A percentile compares a stretch with the other conserved stretches of the same genome.
These are phyloP conservation scores for Pandemis corylana DNA, from an alignment of 2,888 invertebrate genomes.

Conservation along the genomic window DNA sequence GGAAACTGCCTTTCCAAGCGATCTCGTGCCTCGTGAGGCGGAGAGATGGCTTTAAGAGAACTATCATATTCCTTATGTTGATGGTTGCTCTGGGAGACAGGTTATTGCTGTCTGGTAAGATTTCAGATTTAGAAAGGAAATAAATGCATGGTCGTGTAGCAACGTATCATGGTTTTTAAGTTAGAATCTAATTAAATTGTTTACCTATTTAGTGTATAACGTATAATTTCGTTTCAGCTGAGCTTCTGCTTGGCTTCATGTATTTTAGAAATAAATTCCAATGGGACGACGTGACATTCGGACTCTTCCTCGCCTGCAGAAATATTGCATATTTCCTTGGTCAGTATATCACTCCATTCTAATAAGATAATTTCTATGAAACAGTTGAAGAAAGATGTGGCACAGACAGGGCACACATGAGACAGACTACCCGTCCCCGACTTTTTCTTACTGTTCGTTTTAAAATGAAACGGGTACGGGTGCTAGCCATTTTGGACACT, in stretches of 20 bases:
- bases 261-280: conserved; percentile 77
- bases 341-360: conserved; percentile 44
- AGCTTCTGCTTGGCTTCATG: conserved; percentile 76
- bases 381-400: no score
- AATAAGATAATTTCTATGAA: no score
- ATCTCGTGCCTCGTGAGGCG: conserved; percentile 85
- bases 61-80: conserved; percentile 87
- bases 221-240: conserved; percentile 61
- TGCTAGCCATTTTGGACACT: no score
- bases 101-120: conserved; percentile 71
- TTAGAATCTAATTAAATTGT: neutral
- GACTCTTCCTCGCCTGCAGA: conserved; percentile 75
- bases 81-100: conserved; percentile 82
- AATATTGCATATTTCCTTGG: conserved; percentile 77
- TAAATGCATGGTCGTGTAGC: no score
- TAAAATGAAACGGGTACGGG: no score
- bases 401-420: no score
- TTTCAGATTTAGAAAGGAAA: neutral
- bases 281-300: conserved; percentile 78
- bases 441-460: no score
- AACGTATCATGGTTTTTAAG: neutral
- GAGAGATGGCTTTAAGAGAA: conserved; percentile 86
- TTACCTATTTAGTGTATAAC: no score
- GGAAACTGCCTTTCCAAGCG: conserved; percentile 75
- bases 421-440: no score